phyloP scores from a whole-genome alignment of 2,797 vertebrate genomes.

The Harpia harpyja region DNA sequence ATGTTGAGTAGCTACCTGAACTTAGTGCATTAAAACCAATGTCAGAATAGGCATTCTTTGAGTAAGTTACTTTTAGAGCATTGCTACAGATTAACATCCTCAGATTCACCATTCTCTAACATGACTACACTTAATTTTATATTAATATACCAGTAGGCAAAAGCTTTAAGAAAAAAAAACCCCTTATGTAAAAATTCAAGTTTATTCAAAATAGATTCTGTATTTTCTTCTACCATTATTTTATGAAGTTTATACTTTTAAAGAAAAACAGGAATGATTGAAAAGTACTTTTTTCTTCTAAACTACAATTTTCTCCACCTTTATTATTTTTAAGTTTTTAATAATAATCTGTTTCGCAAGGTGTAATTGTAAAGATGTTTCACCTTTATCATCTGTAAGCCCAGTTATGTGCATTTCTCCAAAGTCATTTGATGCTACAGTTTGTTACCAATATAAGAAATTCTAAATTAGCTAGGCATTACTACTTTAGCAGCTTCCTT shows the following conservation, averaged over 20 bases:
- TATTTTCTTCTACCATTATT: background rate
- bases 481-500: background rate
- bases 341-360: background rate
- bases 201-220: background rate
- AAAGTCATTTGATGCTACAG: background rate
- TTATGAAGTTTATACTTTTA: background rate
- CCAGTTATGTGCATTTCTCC: background rate
- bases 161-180: background rate
- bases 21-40: background rate
- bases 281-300: background rate
- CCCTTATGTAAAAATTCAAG: background rate
- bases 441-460: background rate
- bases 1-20: background rate
- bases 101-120: background rate
- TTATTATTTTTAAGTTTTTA: background rate
- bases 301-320: background rate
- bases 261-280: background rate
- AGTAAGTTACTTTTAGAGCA: background rate
- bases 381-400: background rate
- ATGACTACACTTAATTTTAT: background rate
- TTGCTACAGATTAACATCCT: background rate
- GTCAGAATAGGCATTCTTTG: background rate
- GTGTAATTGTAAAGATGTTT: background rate
- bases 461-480: background rate
- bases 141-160: background rate